A percentile compares a stretch with the other conserved stretches of the same genome.
These are phyloP conservation scores for Hylomyscus alleni DNA, from an alignment of 2,797 vertebrate species.

Conservation along the genomic window DNA sequence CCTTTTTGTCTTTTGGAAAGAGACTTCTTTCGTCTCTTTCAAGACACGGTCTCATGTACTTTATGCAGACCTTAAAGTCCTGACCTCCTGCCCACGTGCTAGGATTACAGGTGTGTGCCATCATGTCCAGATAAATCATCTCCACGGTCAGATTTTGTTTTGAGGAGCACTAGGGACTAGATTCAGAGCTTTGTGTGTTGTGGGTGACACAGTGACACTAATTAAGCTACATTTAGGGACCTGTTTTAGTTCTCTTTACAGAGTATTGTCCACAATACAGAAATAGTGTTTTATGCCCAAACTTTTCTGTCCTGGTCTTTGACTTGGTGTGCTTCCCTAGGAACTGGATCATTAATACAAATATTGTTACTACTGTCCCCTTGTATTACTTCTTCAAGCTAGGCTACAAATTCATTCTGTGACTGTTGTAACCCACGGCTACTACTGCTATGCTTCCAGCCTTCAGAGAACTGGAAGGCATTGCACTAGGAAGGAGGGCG, in stretches of 20 bases:
- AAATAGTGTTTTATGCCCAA: neutral
- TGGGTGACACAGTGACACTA: neutral
- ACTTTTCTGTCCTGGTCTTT: slow-evolving; percentile 44
- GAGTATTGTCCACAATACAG: neutral
- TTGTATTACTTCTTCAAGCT: slow-evolving; percentile 15
- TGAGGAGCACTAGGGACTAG: neutral
- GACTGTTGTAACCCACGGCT: slow-evolving; percentile 32
- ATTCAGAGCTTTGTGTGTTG: neutral
- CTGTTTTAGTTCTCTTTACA: neutral
- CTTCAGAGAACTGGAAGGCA: slow-evolving; percentile 30
- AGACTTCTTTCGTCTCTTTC: neutral
- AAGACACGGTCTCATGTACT: neutral
- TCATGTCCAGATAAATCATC: neutral
- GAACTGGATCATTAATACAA: slow-evolving; percentile 31
- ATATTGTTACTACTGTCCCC: neutral
- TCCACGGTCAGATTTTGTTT: neutral
- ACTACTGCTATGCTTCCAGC: neutral
- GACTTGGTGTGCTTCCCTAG: neutral
- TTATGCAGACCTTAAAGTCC: neutral
- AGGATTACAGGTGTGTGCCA: neutral
- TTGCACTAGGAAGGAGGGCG: neutral
- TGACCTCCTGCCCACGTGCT: neutral
- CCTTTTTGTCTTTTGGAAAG: neutral
- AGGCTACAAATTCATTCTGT: slow-evolving; percentile 35
- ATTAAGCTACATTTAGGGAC: neutral